Evolutionary conservation across 2,113 vertebrate genomes (phyloP).

Genomic region (Lucifuga dentata): DNA sequence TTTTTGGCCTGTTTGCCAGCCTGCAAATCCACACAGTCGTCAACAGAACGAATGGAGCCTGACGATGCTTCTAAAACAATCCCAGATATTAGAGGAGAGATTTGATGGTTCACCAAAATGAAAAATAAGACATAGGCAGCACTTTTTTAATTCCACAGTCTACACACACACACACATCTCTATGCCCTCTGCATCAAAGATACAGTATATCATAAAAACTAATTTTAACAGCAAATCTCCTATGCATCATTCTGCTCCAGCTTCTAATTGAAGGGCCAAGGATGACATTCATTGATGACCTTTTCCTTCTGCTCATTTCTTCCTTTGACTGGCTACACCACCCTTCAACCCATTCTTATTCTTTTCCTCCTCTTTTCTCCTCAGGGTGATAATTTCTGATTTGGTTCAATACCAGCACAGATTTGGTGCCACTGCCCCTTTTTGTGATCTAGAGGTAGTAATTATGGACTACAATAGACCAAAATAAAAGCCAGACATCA

Average conservation of each 20-base stretch:
- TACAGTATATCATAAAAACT: slow-evolving; percentile 1
- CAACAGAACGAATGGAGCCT: slow-evolving; percentile 42
- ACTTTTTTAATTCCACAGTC: slow-evolving; percentile 25
- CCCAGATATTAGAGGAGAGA: slow-evolving; percentile 26
- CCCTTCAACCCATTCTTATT: slow-evolving; percentile 23
- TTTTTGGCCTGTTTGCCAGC: slow-evolving; percentile 4
- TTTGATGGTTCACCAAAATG: neutral
- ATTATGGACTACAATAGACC: slow-evolving; percentile 41
- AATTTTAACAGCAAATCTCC: slow-evolving; percentile 12
- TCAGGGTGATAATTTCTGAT: slow-evolving; percentile 34
- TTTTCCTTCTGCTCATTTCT: slow-evolving; percentile 49
- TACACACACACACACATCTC: slow-evolving; percentile 14
- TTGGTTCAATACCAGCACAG: slow-evolving; percentile 41
- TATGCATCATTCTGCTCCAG: slow-evolving; percentile 5
- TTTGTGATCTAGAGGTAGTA: slow-evolving; percentile 27
- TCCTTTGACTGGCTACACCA: slow-evolving; percentile 18
- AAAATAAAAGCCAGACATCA: slow-evolving; percentile 45
- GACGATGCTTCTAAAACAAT: slow-evolving; percentile 36
- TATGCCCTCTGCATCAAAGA: neutral
- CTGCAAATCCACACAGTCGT: slow-evolving; percentile 20
- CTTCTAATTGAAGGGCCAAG: slow-evolving; percentile 23
- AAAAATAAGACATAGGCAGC: slow-evolving; percentile 22
- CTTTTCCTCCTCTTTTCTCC: slow-evolving; percentile 10
- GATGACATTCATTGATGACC: slow-evolving; percentile 46
- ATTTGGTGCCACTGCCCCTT: slow-evolving; percentile 41